Evolutionary conservation across 1,140 invertebrate species (phyloP), one percentile per base, ranked within the genome.

Genomic region (Drosophila willistoni): DNA sequence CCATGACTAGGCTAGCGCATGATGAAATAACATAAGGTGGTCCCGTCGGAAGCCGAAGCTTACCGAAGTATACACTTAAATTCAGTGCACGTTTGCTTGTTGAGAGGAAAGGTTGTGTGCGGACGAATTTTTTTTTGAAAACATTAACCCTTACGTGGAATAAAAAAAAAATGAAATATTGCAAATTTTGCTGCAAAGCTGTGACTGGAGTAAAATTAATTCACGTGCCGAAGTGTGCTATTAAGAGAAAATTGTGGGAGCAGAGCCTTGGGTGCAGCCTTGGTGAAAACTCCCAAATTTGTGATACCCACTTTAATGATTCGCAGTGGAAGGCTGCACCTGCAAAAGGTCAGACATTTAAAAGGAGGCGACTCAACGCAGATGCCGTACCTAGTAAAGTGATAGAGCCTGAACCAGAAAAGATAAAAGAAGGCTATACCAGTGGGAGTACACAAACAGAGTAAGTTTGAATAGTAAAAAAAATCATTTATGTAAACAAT

Each of bases 211-310:
- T 71, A 0, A 71, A 56, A 55, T 64, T 39, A 19, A 55, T 54
- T 4, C 9, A 54, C 4, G 42, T 14, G 36, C 33, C 63, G 7
- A 71, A 71, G 22, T 71, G 68, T 29, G n/a, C 25, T 7, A 41
- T 51, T 9, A 71, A 14, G 6, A 66, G 55, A 44, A 39, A n/a
- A 1, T 51, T 71, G 55, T 71, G 64, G 64, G 63, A 60, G 51
- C 25, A 44, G n/a, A 56, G 14, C 12, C 25, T 70, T 7, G 34
- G 47, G 0, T 64, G 61, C 36, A 54, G 14, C 19, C 64, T 71
- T 33, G 69, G 69, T 17, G 69, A 44, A 0, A 7, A 42, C 10
- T 56, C 67, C 4, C 54, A 42, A 42, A 14, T 69, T 56, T 69
- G 60, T 14, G 60, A 69, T 17, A 64, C 44, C 33, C 33, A 34